Evolutionary conservation across 2,888 invertebrate species (phyloP).

Genomic region (Cantharis rustica): DNA sequence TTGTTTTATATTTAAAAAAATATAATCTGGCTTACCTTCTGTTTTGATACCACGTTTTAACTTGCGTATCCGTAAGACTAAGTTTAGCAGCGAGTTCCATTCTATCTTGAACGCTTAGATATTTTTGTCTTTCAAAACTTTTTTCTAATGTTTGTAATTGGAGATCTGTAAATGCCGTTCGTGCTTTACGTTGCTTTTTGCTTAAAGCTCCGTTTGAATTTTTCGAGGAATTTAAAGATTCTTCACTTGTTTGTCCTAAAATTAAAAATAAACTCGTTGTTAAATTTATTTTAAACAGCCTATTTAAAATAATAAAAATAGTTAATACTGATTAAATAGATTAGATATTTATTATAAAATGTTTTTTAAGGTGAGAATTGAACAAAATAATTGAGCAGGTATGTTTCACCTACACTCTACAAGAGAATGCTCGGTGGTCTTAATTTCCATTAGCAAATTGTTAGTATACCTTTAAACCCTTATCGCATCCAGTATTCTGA

Average conservation of each 20-base stretch:
- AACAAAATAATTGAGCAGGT: conserved; percentile 5
- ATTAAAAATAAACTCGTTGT: conserved; percentile 24
- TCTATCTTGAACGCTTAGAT: conserved; percentile 94
- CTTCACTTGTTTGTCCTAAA: conserved; percentile 85
- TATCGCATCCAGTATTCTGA: conserved; percentile 48
- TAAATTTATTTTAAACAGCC: neutral
- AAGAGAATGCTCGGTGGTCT: conserved; percentile 36
- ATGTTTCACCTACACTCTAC: conserved; percentile 24
- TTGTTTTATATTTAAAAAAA: neutral
- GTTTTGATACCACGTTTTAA: conserved; percentile 99
- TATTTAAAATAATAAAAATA: neutral
- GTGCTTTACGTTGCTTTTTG: conserved; percentile 95
- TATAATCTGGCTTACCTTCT: conserved; percentile 73
- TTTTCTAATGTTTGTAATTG: conserved; percentile 96
- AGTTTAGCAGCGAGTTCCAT: conserved; percentile 97
- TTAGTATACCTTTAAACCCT: conserved; percentile 35
- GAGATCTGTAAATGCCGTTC: conserved; percentile 98
- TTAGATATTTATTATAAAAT: neutral
- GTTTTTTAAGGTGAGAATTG: conserved; percentile 15
- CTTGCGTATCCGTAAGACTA: conserved; percentile 97
- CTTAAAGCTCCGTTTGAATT: conserved; percentile 63
- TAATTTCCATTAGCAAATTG: conserved; percentile 11
- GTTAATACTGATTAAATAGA: neutral
- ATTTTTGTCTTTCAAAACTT: conserved; percentile 96
- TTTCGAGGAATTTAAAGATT: conserved; percentile 68